A percentile compares a stretch with the other conserved stretches of the same genome.
Evolutionary conservation across 2,113 vertebrate species (phyloP).

Genomic region (Lycaon pictus): DNA sequence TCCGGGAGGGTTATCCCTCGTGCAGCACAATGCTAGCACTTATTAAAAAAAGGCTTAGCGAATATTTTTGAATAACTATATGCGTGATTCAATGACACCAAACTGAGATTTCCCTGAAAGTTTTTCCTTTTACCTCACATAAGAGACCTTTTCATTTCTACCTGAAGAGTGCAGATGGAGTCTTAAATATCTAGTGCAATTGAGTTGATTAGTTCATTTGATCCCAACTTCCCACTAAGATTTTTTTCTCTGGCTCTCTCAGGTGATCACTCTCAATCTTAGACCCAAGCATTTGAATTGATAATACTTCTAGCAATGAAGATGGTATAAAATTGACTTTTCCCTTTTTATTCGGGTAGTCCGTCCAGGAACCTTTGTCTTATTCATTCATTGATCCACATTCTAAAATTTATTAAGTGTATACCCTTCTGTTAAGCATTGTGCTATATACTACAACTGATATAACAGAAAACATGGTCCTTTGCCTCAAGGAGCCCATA

Average conservation of each 20-base stretch:
- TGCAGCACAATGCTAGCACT: no score
- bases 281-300: neutral
- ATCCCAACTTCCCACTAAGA: neutral
- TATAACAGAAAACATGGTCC: no score
- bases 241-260: neutral
- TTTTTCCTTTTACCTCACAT: neutral
- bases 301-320: neutral
- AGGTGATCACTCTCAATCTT: neutral
- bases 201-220: neutral
- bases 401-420: neutral
- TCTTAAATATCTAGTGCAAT: neutral
- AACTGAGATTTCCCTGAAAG: neutral
- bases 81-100: neutral
- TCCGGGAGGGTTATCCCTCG: fast-evolving
- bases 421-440: neutral
- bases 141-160: neutral
- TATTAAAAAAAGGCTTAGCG: neutral
- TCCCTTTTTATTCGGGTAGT: neutral
- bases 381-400: neutral
- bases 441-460: no score
- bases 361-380: neutral
- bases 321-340: neutral
- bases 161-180: no score
- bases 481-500: neutral
- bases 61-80: neutral